Conservation (phyloP, 2,113 vertebrate genomes). For the Phoxinus phoxinus region DNA sequence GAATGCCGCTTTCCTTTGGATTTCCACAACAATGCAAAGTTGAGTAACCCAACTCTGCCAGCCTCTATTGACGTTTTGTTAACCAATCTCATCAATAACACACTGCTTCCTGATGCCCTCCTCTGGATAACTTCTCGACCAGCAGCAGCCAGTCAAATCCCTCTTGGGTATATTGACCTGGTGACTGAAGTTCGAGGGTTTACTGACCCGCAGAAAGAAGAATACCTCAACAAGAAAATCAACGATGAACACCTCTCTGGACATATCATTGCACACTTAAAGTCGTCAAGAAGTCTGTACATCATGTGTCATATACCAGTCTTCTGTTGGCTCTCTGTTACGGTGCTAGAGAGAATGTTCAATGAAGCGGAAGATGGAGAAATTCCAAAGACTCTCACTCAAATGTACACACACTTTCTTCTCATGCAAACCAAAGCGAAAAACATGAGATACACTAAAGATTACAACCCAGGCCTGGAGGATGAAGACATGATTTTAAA, state of each 20-base stretch:
- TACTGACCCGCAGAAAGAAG: constrained; percentile 52
- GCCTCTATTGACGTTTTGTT: constrained; percentile 38
- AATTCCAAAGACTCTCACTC: constrained; percentile 54
- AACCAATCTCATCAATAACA: constrained; percentile 52
- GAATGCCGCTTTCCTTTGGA: constrained; percentile 51
- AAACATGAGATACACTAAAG: constrained; percentile 43
- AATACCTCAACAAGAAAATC: constrained; percentile 51
- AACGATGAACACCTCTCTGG: constrained; percentile 41
- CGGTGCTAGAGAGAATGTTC: constrained; percentile 45
- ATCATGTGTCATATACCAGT: constrained; percentile 58
- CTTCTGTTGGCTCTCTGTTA: constrained; percentile 49
- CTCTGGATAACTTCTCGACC: constrained; percentile 51
- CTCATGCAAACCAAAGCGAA: constrained; percentile 47
- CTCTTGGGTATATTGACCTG: constrained; percentile 31
- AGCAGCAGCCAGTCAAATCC: constrained; percentile 50
- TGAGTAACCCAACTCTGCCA: constrained; percentile 4
- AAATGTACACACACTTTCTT: constrained; percentile 56
- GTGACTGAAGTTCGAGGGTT: constrained; percentile 54
- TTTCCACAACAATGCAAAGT: constrained; percentile 45
- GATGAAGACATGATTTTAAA: constrained; percentile 46
- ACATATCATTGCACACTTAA: constrained; percentile 50
- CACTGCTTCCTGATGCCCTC: constrained; percentile 42
- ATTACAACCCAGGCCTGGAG: background rate
- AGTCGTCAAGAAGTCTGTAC: constrained; percentile 52
- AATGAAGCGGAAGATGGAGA: constrained; percentile 26